Conservation (phyloP, 1,140 invertebrate species). For the Lucilia cuprina region DNA sequence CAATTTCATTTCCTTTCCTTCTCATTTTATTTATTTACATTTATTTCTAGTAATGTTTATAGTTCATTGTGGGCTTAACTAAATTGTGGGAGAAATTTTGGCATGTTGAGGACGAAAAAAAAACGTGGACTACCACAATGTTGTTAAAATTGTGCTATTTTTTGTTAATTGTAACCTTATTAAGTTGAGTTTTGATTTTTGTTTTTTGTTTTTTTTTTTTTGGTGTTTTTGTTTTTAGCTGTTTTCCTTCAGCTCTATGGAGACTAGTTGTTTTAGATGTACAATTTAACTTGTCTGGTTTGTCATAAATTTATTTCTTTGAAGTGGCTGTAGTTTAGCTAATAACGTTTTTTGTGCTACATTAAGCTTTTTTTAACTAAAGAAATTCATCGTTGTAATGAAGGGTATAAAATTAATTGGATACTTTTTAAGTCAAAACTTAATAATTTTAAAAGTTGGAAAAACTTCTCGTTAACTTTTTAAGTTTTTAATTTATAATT, state of each 20-base stretch:
- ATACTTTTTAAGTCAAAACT: too few species aligned
- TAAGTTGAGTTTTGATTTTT: constrained; percentile 10
- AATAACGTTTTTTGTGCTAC: not conserved
- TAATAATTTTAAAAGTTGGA: too few species aligned
- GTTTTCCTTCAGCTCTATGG: not conserved
- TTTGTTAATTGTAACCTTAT: constrained; percentile 18
- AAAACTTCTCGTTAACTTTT: too few species aligned
- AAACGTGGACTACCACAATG: constrained; percentile 33
- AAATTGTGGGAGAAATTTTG: not conserved
- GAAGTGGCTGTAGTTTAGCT: not conserved
- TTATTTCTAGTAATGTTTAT: not conserved
- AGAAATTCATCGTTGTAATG: too few species aligned
- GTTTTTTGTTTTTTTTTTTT: not conserved
- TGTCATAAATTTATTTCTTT: not conserved
- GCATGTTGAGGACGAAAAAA: not conserved
- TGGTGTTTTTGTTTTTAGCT: not conserved
- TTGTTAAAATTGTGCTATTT: constrained; percentile 30
- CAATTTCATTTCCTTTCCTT: not conserved
- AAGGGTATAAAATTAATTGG: too few species aligned
- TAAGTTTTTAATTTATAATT: too few species aligned
- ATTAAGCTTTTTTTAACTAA: not conserved
- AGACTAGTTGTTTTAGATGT: not conserved
- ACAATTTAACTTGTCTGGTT: not conserved
- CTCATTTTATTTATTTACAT: not conserved
- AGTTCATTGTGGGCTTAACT: not conserved